These are phyloP conservation scores for Geophilus truncorum DNA, from an alignment of 2,888 invertebrate species.

Conservation along the genomic window DNA sequence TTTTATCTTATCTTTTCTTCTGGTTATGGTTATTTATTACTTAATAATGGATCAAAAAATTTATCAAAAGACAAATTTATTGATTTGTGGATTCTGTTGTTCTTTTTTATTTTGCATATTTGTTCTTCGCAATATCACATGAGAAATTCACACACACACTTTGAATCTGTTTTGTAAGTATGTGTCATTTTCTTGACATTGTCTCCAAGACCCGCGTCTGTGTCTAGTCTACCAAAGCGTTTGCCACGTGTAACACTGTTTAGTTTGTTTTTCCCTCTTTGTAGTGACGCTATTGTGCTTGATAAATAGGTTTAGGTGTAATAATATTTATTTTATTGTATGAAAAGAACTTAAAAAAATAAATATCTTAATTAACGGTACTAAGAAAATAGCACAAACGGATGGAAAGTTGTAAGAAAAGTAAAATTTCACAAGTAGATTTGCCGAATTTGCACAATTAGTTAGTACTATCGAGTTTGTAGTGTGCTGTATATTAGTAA, in stretches of 20 bases:
- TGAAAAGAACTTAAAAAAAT: neutral
- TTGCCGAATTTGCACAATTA: neutral
- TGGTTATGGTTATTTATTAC: neutral
- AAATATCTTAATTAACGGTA: neutral
- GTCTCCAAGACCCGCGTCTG: slow-evolving; percentile 14
- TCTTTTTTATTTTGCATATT: slow-evolving; percentile 18
- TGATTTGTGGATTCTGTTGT: slow-evolving; percentile 17
- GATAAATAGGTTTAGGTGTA: slow-evolving; percentile 1
- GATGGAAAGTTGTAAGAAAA: slow-evolving; percentile 3
- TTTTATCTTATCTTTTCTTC: neutral
- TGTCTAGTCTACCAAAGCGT: slow-evolving; percentile 15
- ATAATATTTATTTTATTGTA: neutral
- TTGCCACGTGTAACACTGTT: slow-evolving; percentile 10
- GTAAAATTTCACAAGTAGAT: neutral
- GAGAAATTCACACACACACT: slow-evolving; percentile 16
- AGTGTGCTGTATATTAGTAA: neutral
- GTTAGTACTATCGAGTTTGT: neutral
- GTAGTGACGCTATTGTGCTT: slow-evolving; percentile 15
- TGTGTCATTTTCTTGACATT: slow-evolving; percentile 17
- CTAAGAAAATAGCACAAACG: neutral
- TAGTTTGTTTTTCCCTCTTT: slow-evolving; percentile 17
- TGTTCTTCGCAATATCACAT: slow-evolving; percentile 17
- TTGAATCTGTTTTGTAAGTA: slow-evolving; percentile 18
- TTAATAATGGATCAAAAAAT: neutral
- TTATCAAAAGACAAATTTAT: neutral